Base-by-base conservation (phyloP, 2,797 vertebrate genomes). In the Hylomyscus alleni region DNA sequence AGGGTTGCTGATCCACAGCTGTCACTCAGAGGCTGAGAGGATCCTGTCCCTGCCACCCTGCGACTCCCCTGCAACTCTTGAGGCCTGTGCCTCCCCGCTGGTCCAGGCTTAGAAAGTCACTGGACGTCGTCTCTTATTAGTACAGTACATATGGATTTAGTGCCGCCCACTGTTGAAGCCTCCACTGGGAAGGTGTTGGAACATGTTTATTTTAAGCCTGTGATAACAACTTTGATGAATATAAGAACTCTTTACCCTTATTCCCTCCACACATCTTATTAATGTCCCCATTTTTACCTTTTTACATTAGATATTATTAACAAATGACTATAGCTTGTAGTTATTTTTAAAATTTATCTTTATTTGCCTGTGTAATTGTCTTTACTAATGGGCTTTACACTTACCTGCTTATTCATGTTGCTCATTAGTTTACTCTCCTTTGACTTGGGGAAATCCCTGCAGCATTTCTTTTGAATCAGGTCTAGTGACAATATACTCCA, bases 331-430 rank as follows among this genome's bases (percentile, higher is more conserved):
- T 60, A 60, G 7, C 73, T 65, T 90, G 24, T 19, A 88, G 31
- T 58, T 76, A 65, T 54, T 80, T 81, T 81, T 15, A 73, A 82
- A 56, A 81, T 37, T 67, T 56, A 47, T 89, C 17, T 73, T 69
- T 85, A 62, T 89, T 85, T 93, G 29, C 72, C 34, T 56, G n/a
- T 90, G 20, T 65, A 73, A 65, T 80, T 95, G 77, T 26, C 62
- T 58, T 86, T 73, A 73, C 44, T 40, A 31, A n/a, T 90, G 44
- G 65, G n/a, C 77, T 89, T 90, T 81, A 44, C 17, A 54, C 15
- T 58, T 85, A 72, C 4, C 24, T 69, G 22, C 50, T 8, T 93
- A 72, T 80, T 90, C 54, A 73, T 86, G n/a, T 40, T 73, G 13
- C 29, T 80, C 62, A 80, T 73, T 90, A 86, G 24, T 80, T 34